Evolutionary conservation across 1,140 invertebrate genomes (phyloP), one percentile per base, ranked within the genome.

Genomic region (Drosophila kepulauana): DNA sequence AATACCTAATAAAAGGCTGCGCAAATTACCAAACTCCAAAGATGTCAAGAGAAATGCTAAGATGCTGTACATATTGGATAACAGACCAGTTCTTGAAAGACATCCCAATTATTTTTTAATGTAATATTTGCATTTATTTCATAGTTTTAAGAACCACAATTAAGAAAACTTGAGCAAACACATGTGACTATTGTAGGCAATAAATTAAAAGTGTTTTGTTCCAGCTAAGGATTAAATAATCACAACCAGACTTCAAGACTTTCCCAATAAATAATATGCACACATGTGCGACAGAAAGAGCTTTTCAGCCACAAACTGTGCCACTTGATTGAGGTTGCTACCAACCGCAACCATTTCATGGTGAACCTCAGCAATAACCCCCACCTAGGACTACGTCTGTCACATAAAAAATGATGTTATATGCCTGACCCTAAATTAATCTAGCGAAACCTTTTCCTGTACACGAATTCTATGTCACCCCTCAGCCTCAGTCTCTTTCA

Each of bases 361-460:
- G 62, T 68, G 28, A 30, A 52, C 25, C 30, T 46, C 38, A 48
- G 13, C 10, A 48, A 45, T 35, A 54, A 38, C 30, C 43, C 45
- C 59, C 51, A 71, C 48, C 68, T 20, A 59, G 38, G 51, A 67
- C 30, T 57, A 49, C 41, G 43, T 13, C 59, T 33, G 58, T 6
- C 75, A 38, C 70, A 78, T 89, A 89, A 89, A 89, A 91, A 91
- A 91, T 91, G 67, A 88, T 81, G 74, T 87, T 88, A 87, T 91
- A 91, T 91, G 88, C 88, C 84, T 91, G 88, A 91, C 88, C 88
- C 82, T 72, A 91, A 91, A 91, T 91, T 91, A 91, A 91, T 91
- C 88, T 91, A 91, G 80, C 88, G 88, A 91, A 91, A 91, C 88
- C 87, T 84, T 79, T 76, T 54, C 69, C 67, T 62, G 58, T 54